A percentile compares a stretch with the other conserved stretches of the same genome.
Conservation (phyloP, 2,113 vertebrate species). For the Odobenus rosmarus region DNA sequence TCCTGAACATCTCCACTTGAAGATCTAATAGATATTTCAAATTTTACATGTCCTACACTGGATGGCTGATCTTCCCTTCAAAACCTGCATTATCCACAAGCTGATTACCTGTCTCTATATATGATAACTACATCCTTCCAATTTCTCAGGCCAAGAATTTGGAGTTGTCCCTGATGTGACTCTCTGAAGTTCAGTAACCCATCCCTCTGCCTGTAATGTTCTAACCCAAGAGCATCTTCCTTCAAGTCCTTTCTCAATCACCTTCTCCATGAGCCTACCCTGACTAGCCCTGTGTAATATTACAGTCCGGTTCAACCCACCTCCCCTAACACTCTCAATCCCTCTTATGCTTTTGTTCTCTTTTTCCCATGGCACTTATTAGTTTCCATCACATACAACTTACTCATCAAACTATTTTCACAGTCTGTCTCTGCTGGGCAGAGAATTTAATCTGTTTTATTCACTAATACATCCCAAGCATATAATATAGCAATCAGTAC, state of each 20-base stretch:
- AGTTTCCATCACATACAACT: neutral
- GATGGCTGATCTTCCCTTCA: neutral
- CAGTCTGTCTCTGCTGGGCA: neutral
- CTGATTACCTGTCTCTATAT: neutral
- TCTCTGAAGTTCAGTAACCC: neutral
- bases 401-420: neutral
- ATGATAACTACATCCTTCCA: neutral
- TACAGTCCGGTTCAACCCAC: neutral
- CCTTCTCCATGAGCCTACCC: neutral
- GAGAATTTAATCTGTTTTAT: neutral
- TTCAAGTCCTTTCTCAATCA: neutral
- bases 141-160: neutral
- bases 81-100: neutral
- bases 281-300: neutral
- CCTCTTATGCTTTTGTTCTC: neutral
- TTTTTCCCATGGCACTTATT: neutral
- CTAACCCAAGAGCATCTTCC: neutral
- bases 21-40: neutral
- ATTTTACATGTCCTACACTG: neutral
- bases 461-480: neutral
- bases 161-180: neutral
- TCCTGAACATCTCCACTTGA: neutral
- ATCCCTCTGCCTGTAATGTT: neutral
- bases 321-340: neutral
- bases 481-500: neutral